A percentile compares a stretch with the other conserved stretches of the same genome.
These are phyloP conservation scores for Siniperca obscura DNA, from an alignment of 2,797 vertebrate genomes.

Conservation along the genomic window DNA sequence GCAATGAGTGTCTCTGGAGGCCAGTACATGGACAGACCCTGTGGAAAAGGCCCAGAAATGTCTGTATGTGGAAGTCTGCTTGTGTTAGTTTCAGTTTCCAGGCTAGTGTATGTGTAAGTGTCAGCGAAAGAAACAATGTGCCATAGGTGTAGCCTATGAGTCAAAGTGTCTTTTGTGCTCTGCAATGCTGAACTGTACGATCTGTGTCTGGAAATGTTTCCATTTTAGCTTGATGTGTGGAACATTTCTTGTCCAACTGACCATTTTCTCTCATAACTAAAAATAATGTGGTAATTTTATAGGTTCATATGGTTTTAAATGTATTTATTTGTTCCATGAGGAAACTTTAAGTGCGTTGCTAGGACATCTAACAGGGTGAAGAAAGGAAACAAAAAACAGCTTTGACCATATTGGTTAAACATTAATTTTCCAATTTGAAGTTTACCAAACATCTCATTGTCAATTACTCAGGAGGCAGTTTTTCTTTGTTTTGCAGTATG, in stretches of 20 bases:
- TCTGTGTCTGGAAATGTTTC: slow-evolving; percentile 47
- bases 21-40: slow-evolving; percentile 26
- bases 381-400: slow-evolving; percentile 31
- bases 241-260: slow-evolving; percentile 34
- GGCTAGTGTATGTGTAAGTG: slow-evolving; percentile 21
- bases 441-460: slow-evolving; percentile 33
- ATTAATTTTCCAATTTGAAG: slow-evolving; percentile 45
- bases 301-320: slow-evolving; percentile 23
- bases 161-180: slow-evolving; percentile 49
- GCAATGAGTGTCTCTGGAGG: slow-evolving; percentile 44
- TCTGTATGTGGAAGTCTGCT: slow-evolving; percentile 16
- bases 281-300: slow-evolving; percentile 24
- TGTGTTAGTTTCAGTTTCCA: slow-evolving; percentile 38
- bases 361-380: slow-evolving; percentile 16
- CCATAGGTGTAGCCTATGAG: slow-evolving; percentile 7
- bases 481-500: slow-evolving; percentile 18
- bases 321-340: slow-evolving; percentile 47
- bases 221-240: slow-evolving; percentile 39
- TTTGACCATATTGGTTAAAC: slow-evolving; percentile 37
- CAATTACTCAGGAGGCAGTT: slow-evolving; percentile 17
- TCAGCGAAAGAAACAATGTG: slow-evolving; percentile 40
- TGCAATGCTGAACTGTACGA: slow-evolving; percentile 10
- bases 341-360: slow-evolving; percentile 18
- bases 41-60: slow-evolving; percentile 42
- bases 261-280: slow-evolving; percentile 29